A percentile compares a stretch with the other conserved stretches of the same genome.
These are phyloP conservation scores for Nymphalis polychloros DNA, from an alignment of 2,888 invertebrate species.

Conservation along the genomic window DNA sequence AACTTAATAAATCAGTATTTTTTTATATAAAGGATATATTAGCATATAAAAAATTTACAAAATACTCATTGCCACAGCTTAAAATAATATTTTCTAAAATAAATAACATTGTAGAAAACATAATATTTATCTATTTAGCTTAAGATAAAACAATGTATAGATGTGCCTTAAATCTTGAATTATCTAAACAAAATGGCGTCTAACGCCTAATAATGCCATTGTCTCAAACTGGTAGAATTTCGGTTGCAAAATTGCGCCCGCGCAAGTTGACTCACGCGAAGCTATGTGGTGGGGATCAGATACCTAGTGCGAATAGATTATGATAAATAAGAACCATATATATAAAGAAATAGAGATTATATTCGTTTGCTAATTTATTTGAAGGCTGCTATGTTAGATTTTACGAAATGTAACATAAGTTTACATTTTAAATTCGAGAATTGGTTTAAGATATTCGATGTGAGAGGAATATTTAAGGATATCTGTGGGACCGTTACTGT, in stretches of 20 bases:
- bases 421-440: conserved; percentile 44
- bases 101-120: conserved; percentile 12
- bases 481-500: conserved; percentile 30
- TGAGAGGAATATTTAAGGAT: conserved; percentile 42
- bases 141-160: conserved; percentile 37
- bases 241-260: conserved; percentile 77
- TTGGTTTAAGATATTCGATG: conserved; percentile 40
- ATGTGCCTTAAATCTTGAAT: conserved; percentile 40
- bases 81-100: neutral
- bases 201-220: conserved; percentile 76
- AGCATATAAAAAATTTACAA: neutral
- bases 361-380: conserved; percentile 14
- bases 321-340: conserved; percentile 25
- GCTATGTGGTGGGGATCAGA: conserved; percentile 43
- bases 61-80: no score
- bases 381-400: conserved; percentile 40
- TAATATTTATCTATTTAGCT: conserved; percentile 26
- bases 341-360: conserved; percentile 19
- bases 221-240: conserved; percentile 80
- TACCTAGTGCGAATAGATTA: conserved; percentile 31
- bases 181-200: conserved; percentile 70
- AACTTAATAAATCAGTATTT: no score
- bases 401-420: conserved; percentile 46
- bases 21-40: neutral
- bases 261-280: conserved; percentile 68